Base-by-base conservation (phyloP, 2,113 vertebrate species). In the Nothoprocta pentlandii region DNA sequence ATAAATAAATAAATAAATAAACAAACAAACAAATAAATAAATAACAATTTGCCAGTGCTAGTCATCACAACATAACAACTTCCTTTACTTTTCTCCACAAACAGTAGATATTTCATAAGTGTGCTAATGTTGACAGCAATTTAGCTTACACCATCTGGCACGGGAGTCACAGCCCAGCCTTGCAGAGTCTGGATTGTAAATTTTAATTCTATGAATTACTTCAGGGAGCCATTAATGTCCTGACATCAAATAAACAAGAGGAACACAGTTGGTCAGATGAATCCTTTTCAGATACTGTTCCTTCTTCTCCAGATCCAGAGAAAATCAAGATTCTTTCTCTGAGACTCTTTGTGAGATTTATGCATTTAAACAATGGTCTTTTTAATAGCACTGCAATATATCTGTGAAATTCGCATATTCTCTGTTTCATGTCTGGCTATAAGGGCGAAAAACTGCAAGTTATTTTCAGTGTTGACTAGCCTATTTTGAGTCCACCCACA, bases 161-260 rank as follows among this genome's bases (percentile, higher is more conserved):
- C 16, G 36, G 21, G 6, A 89, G 68, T 85, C 76, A 85, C 76
- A 80, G 49, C 9, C 56, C n/a, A 90, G 67, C 41, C 80, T 92
- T 80, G 36, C 32, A 83, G 80, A 90, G 34, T n/a, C 9, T 46
- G 23, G 6, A 64, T 30, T 74, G 41, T 71, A 93, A 87, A 74
- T 88, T 83, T 96, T 73, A 69, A 88, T 69, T 39, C 26, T 79
- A 32, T 85, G 47, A 59, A 15, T 6, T 70, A 63, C 76, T 42
- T 88, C 56, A 80, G 86, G 81, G 69, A 89, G 10, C 69, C 63
- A 41, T 89, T 93, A 69, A 23, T n/a, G 19, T 56, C 66, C 63
- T 85, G 46, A 87, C 80, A 85, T 47, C 14, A 96, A 95, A 77
- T 36, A 76, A 94, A 81, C 63, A 63, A 89, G 93, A 84, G 73